Evolutionary conservation across 92 coral and sea anemone species (phyloP).

Genomic region (Paragorgia papillata): DNA sequence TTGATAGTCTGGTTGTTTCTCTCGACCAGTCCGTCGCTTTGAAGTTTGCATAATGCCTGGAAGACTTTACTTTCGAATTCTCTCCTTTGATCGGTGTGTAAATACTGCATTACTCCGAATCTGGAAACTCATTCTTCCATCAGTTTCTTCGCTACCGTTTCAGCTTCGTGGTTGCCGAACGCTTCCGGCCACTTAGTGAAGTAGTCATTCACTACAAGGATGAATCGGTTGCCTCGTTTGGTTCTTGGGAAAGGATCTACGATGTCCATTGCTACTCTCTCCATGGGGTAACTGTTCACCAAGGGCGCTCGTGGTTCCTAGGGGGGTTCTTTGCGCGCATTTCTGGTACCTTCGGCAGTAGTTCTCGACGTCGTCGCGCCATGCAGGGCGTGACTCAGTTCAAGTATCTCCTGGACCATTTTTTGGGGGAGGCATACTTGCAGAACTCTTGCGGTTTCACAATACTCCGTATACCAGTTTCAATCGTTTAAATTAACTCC

Average conservation of each 20-base stretch:
- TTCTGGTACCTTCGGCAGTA: slow-evolving; percentile 45
- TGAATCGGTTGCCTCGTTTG: background rate
- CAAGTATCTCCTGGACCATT: slow-evolving; percentile 9
- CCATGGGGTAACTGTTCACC: too few species aligned
- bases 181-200: slow-evolving; percentile 2
- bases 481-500: slow-evolving; percentile 51
- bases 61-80: background rate
- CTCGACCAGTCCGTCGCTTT: background rate
- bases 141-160: slow-evolving; percentile 28
- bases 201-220: background rate
- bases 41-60: background rate
- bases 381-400: slow-evolving; percentile 17
- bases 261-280: slow-evolving; percentile 42
- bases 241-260: slow-evolving; percentile 45
- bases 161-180: slow-evolving; percentile 15
- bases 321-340: slow-evolving; percentile 31
- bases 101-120: background rate
- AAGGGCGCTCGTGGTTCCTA: slow-evolving; percentile 42
- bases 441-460: background rate
- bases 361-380: slow-evolving; percentile 40
- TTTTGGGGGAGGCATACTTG: slow-evolving; percentile 42
- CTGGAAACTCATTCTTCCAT: slow-evolving; percentile 22
- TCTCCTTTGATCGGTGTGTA: background rate
- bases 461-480: slow-evolving; percentile 39
- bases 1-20: slow-evolving; percentile 4